Base-by-base conservation (phyloP, 1,140 invertebrate species). In the Manduca sexta region DNA sequence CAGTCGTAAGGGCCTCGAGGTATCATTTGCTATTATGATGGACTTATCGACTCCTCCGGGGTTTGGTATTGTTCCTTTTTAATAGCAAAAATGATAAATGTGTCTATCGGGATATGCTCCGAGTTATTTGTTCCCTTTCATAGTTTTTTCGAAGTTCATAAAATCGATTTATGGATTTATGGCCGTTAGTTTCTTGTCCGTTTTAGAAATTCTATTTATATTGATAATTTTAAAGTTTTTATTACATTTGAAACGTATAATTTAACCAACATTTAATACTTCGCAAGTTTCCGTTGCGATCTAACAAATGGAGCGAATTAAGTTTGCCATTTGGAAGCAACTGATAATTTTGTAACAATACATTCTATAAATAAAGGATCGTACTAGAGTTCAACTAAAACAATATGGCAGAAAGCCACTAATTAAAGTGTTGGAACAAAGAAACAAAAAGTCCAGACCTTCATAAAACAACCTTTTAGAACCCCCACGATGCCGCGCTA, bases 71-170 rank as follows among this genome's bases (percentile, higher is more conserved):
- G 74, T 68, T 69, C 62, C 49, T 73, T 82, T 84, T 82, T 84
- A 83, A 84, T 81, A 74, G 81, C 75, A 67, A 76, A 84, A 83
- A 84, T 83, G 79, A 81, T 83, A 81, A 83, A 83, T 84, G 75
- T 56, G 57, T 58, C 74, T 66, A 56, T 61, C 48, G 71, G 69
- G 76, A 80, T 48, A 66, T 33, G 8, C 30, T 18, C 33, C 30
- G 12, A 34, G 15, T 18, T 15, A 35, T 45, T 45, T 21, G 14
- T 45, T 45, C 43, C 31, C 31, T 16, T 34, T 18, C 2, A 17
- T 33, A 34, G 16, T 12, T 35, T 35, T 30, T 35, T 42, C 30
- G 13, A 16, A 6, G 11, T 21, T 45, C 29, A 43, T 30, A 30
- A 30, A 43, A 29, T 13, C 21, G 21, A 15, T 30, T 15, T 43